Evolutionary conservation across 2,797 vertebrate genomes (phyloP).

Genomic region (Tympanoctomys barrerae): DNA sequence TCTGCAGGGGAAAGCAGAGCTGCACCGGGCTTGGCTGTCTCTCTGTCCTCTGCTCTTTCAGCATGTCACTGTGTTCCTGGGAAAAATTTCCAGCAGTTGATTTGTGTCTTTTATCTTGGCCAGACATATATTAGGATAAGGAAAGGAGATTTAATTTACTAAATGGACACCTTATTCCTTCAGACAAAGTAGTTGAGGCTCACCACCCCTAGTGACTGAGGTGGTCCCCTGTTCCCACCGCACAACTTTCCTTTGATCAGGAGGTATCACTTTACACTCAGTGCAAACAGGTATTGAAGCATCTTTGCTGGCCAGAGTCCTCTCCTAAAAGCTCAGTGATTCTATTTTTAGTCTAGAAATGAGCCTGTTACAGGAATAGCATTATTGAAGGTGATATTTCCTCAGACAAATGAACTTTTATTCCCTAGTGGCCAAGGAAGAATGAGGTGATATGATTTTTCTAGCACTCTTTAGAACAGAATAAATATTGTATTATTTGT

Average conservation of each 20-base stretch:
- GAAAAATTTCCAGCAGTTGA: not conserved
- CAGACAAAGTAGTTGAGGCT: not conserved
- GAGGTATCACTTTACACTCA: not conserved
- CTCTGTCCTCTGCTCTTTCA: not conserved
- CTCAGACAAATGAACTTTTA: conserved; percentile 52
- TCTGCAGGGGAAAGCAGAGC: conserved; percentile 32
- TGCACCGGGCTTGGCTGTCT: not conserved
- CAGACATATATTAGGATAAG: not conserved
- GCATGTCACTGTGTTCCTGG: not conserved
- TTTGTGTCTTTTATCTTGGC: not conserved
- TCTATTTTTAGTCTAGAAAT: conserved; percentile 36
- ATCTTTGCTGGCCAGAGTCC: not conserved
- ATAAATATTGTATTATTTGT: conserved; percentile 3
- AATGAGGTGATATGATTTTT: conserved; percentile 40
- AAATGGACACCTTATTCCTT: not conserved
- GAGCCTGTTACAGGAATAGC: conserved; percentile 42
- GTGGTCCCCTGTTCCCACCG: not conserved
- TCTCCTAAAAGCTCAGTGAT: conserved; percentile 27
- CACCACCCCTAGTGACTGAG: not conserved
- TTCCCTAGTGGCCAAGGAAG: conserved; percentile 33
- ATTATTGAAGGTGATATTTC: conserved; percentile 48
- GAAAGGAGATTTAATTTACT: not conserved
- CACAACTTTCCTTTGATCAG: not conserved
- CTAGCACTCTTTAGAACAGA: not conserved
- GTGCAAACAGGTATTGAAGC: not conserved